Percentiles rank a stretch among this genome's conserved stretches.
These are phyloP conservation scores for Drosophila acutilabella DNA, from an alignment of 2,888 invertebrate species.

Conservation along the genomic window DNA sequence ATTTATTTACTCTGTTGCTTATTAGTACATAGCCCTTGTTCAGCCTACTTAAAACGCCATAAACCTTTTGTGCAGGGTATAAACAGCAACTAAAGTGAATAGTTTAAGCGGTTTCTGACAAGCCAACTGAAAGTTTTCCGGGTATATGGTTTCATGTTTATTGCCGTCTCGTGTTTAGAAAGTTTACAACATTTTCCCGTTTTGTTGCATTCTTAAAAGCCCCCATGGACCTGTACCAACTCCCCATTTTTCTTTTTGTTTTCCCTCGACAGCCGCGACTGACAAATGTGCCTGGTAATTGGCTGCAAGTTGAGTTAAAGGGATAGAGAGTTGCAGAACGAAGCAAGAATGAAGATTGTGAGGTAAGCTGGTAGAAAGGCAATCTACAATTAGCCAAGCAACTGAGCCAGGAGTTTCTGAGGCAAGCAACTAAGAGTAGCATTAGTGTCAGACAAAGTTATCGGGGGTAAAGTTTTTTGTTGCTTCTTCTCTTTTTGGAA, in stretches of 20 bases:
- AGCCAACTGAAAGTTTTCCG: conserved; percentile 26
- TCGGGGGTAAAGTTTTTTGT: conserved; percentile 37
- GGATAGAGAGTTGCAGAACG: background rate
- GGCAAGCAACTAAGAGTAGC: conserved; percentile 20
- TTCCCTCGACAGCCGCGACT: conserved; percentile 30
- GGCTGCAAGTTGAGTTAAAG: conserved; percentile 28
- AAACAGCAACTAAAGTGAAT: conserved; percentile 44
- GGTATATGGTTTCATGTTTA: conserved; percentile 55
- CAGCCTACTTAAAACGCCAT: background rate
- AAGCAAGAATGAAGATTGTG: background rate
- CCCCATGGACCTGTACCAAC: conserved; percentile 6
- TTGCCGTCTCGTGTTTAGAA: conserved; percentile 69
- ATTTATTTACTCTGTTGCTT: no score
- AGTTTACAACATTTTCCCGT: conserved; percentile 61
- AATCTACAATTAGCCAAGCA: conserved; percentile 36
- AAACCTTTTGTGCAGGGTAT: conserved; percentile 27
- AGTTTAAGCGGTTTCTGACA: conserved; percentile 49
- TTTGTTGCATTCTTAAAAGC: conserved; percentile 57
- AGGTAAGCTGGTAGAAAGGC: conserved; percentile 26
- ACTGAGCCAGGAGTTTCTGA: conserved; percentile 8
- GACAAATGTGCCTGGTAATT: conserved; percentile 67
- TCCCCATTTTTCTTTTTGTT: background rate
- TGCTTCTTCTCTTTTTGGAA: conserved; percentile 21
- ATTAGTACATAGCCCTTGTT: background rate
- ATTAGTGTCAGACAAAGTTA: conserved; percentile 70